Evolutionary conservation across 2,113 vertebrate species (phyloP), one percentile per base, ranked within the genome.

Genomic region (Oryzias javanicus): DNA sequence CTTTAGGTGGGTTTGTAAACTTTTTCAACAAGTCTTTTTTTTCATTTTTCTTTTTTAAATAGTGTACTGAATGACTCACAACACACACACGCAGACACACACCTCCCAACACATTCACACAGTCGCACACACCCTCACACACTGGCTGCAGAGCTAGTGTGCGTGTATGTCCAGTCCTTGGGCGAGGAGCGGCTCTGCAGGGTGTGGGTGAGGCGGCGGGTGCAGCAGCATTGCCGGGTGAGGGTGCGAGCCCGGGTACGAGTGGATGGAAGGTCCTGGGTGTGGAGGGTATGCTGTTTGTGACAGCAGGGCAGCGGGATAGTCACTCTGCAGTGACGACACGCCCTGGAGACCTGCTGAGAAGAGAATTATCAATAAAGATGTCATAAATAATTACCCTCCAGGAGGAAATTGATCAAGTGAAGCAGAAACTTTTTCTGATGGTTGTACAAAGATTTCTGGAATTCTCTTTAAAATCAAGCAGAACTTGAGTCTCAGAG

Each of bases 151-250:
- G 63, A 54, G 85, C 88, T 90, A 94, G 84, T 94, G 93, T 76
- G 91, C 91, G 4, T 92, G 89, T 70, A 92, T 91, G 85, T 92
- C 92, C 71, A 91, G 90, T 81, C 88, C 88, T 76, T 90, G 91
- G 54, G 89, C 82, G 61, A 91, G 77, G 49, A 92, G 90, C 14
- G 89, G 85, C 64, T 93, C 91, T 7, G 90, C 73, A 0, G 90
- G 89, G 82, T 91, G 91, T 42, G 90, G 74, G 41, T 92, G 91
- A n/a, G 90, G 90, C 0, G 90, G 87, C 0, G 90, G 89, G 72
- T 91, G 90, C 19, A 90, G 92, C 67, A 92, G 86, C 89, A 92
- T 91, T 63, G 91, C 85, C 1, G 89, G 63, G 56, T 91, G 91
- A 12, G 90, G 78, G 69, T 91, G 88, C 0, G 92, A 86, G 49